Percentiles rank a stretch among this genome's conserved stretches.
phyloP scores from a whole-genome alignment of 2,888 invertebrate genomes.

The Chymomyza amoena region DNA sequence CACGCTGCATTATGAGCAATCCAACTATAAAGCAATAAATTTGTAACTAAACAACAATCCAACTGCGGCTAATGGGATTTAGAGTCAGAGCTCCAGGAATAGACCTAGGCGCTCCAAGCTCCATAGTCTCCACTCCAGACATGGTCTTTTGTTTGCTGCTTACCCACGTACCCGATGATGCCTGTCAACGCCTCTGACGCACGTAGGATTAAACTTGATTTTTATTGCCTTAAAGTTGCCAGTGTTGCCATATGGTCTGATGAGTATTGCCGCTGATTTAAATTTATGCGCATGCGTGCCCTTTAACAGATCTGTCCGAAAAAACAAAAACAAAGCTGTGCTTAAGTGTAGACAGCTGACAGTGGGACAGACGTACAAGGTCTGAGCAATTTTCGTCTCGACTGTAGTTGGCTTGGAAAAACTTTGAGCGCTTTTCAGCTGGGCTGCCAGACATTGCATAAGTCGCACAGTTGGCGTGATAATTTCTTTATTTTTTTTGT shows the following conservation, averaged over 20 bases:
- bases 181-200: constrained; percentile 66
- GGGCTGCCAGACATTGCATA: constrained; percentile 14
- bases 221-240: constrained; percentile 55
- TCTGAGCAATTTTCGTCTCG: background rate
- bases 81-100: background rate
- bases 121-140: background rate
- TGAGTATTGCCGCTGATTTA: constrained; percentile 25
- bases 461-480: constrained; percentile 21
- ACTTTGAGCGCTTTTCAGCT: background rate
- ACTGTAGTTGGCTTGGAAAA: background rate
- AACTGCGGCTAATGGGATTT: constrained; percentile 1
- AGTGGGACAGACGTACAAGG: background rate
- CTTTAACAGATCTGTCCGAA: constrained; percentile 18
- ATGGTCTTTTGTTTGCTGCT: constrained; percentile 19
- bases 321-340: background rate
- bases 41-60: background rate
- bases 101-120: background rate
- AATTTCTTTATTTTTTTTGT: constrained; percentile 2
- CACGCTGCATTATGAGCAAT: constrained; percentile 23
- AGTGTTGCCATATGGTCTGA: constrained; percentile 57
- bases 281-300: constrained; percentile 65
- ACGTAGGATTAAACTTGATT: constrained; percentile 73
- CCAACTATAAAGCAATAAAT: background rate
- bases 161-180: constrained; percentile 38
- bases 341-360: background rate